A percentile compares a stretch with the other conserved stretches of the same genome.
Conservation (phyloP, 2,113 vertebrate genomes). For the Dipodomys spectabilis region DNA sequence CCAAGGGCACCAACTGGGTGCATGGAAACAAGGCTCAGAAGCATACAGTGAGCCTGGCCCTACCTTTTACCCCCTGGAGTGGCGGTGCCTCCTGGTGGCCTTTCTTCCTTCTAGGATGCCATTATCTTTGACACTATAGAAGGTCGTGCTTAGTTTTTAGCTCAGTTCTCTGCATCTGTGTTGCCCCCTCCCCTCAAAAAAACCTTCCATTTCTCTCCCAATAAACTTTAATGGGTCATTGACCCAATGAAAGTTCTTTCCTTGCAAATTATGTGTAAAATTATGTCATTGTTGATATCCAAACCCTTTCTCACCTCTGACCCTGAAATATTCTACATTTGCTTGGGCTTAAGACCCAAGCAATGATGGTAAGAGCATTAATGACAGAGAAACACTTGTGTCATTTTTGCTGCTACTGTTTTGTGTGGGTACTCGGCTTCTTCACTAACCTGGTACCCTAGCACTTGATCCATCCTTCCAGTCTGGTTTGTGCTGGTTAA, state of each 20-base stretch:
- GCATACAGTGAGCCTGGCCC: background rate
- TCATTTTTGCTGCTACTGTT: too few relatives aligned
- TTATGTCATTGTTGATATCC: background rate
- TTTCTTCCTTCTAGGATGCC: background rate
- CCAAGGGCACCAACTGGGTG: background rate
- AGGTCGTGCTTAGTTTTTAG: background rate
- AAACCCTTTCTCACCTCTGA: conserved; percentile 6
- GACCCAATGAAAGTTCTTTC: conserved; percentile 50
- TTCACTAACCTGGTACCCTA: too few relatives aligned
- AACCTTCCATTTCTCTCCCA: background rate
- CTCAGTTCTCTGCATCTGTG: background rate
- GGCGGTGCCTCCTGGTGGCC: background rate
- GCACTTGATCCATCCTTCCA: too few relatives aligned
- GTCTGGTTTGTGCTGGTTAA: too few relatives aligned
- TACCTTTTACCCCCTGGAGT: background rate
- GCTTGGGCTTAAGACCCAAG: too few relatives aligned
- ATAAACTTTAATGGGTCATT: conserved; percentile 41
- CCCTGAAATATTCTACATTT: background rate
- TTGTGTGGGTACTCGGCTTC: too few relatives aligned
- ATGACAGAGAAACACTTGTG: background rate
- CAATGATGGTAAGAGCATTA: background rate
- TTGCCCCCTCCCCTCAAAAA: background rate
- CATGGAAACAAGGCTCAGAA: background rate
- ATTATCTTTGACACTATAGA: background rate
- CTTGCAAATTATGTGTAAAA: conserved; percentile 39